phyloP scores from a whole-genome alignment of 2,888 invertebrate species.

The Luffia ferchaultella region DNA sequence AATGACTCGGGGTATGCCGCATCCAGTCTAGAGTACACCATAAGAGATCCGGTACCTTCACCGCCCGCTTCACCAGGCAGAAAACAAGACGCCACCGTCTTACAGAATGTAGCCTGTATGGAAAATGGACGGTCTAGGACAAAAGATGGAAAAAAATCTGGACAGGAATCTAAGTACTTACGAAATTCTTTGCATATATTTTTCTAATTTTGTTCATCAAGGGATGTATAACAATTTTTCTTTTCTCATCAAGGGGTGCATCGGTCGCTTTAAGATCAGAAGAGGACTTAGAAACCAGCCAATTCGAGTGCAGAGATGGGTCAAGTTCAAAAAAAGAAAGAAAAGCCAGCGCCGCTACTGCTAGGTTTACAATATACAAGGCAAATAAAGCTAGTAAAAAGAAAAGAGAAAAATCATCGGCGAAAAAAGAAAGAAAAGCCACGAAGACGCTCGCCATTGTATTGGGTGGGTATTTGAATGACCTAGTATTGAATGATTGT shows the following conservation, averaged over 20 bases:
- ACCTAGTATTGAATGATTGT: not conserved
- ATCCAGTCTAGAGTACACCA: slow-evolving; percentile 64
- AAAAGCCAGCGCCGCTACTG: slow-evolving; percentile 72
- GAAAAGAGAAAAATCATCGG: slow-evolving; percentile 92
- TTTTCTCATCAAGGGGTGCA: slow-evolving; percentile 60
- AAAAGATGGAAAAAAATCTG: slow-evolving; percentile 51
- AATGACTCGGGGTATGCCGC: slow-evolving; percentile 86
- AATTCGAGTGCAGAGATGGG: slow-evolving; percentile 46
- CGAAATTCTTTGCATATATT: not conserved
- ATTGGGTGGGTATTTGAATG: slow-evolving; percentile 76
- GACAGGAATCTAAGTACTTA: slow-evolving; percentile 38
- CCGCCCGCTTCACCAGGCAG: slow-evolving; percentile 60
- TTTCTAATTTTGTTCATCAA: not conserved
- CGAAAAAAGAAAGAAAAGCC: slow-evolving; percentile 95
- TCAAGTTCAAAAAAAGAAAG: slow-evolving; percentile 74
- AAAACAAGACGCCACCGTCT: slow-evolving; percentile 42
- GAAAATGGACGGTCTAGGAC: slow-evolving; percentile 30
- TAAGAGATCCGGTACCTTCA: slow-evolving; percentile 63
- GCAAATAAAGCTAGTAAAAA: slow-evolving; percentile 94
- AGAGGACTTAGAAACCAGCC: slow-evolving; percentile 45
- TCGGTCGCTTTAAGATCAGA: slow-evolving; percentile 58
- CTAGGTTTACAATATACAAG: slow-evolving; percentile 90
- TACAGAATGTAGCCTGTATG: slow-evolving; percentile 43
- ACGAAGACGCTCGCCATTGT: slow-evolving; percentile 99
- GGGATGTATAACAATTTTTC: not conserved